Evolutionary conservation across 2,113 vertebrate species (phyloP).

Genomic region (Scolopax mira): DNA sequence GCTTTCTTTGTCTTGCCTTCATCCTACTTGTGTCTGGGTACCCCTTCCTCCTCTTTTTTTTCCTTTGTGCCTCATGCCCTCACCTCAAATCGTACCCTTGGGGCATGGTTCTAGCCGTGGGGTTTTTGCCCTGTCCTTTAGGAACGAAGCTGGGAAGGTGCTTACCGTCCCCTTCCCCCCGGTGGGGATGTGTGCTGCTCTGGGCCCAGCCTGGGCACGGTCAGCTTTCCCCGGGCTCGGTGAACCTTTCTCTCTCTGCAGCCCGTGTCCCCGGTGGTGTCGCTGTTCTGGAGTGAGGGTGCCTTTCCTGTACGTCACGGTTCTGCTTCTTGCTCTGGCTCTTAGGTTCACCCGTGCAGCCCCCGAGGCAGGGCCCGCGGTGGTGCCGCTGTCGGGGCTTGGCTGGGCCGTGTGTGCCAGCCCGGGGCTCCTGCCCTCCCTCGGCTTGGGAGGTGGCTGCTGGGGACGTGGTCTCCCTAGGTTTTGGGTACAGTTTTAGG

Average conservation of each 20-base stretch:
- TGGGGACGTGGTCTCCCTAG: not conserved
- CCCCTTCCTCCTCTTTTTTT: not conserved
- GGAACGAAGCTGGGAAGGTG: not conserved
- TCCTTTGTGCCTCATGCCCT: not conserved
- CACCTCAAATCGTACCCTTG: not conserved
- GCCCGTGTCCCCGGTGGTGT: not conserved
- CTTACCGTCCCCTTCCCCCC: not conserved
- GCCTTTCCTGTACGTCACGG: not conserved
- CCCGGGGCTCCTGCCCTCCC: not conserved
- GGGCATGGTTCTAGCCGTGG: not conserved
- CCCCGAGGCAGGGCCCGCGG: too few species aligned
- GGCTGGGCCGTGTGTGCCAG: not conserved
- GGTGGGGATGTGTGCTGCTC: too few species aligned
- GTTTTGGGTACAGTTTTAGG: not conserved
- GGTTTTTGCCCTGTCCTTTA: too few species aligned
- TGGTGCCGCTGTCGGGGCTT: not conserved
- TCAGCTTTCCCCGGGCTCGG: not conserved
- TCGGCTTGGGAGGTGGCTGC: not conserved
- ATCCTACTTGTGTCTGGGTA: not conserved
- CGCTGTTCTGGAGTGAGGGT: too few species aligned
- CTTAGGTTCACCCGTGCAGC: not conserved
- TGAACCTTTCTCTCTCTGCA: not conserved
- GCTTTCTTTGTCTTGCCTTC: not conserved
- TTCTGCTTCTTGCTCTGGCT: not conserved
- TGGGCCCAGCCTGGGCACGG: not conserved